These are phyloP conservation scores for Epicauta chinensis DNA, from an alignment of 1,140 invertebrate genomes.

Conservation along the genomic window DNA sequence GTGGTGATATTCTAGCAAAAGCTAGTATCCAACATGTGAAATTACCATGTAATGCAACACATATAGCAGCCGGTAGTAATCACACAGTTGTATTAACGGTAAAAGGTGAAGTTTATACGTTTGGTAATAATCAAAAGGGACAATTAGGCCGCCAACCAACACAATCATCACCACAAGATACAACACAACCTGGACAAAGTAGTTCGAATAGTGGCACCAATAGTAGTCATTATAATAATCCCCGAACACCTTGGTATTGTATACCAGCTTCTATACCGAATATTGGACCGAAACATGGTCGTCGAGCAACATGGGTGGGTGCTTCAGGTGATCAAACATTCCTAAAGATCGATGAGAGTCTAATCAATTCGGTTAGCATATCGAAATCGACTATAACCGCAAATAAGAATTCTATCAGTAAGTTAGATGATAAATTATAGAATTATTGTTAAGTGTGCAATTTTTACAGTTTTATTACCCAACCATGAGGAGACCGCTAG, in stretches of 20 bases:
- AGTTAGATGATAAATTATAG: too few relatives aligned
- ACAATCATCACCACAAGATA: conserved; percentile 30
- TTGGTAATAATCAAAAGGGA: conserved; percentile 72
- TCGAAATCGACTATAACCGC: conserved; percentile 82
- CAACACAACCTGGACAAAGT: conserved; percentile 55
- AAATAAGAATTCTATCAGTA: conserved; percentile 77
- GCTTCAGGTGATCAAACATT: conserved; percentile 94
- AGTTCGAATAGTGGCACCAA: conserved; percentile 36
- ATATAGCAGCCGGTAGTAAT: conserved; percentile 90
- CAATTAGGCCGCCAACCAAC: conserved; percentile 42
- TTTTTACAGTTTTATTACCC: conserved; percentile 61
- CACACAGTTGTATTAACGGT: conserved; percentile 87
- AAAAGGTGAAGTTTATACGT: conserved; percentile 89
- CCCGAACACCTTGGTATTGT: conserved; percentile 65
- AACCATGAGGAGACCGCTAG: conserved; percentile 57
- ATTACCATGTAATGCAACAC: conserved; percentile 58
- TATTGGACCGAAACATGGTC: conserved; percentile 66
- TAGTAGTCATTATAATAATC: conserved; percentile 33
- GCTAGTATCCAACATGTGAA: conserved; percentile 70
- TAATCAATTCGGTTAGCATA: conserved; percentile 84
- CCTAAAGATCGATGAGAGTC: conserved; percentile 84
- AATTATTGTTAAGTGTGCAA: too few relatives aligned
- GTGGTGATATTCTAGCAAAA: conserved; percentile 72
- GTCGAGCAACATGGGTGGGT: conserved; percentile 87
- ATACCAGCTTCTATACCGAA: conserved; percentile 75